Base-by-base conservation (phyloP, 2,888 invertebrate genomes). In the Lepidonotus clava region DNA sequence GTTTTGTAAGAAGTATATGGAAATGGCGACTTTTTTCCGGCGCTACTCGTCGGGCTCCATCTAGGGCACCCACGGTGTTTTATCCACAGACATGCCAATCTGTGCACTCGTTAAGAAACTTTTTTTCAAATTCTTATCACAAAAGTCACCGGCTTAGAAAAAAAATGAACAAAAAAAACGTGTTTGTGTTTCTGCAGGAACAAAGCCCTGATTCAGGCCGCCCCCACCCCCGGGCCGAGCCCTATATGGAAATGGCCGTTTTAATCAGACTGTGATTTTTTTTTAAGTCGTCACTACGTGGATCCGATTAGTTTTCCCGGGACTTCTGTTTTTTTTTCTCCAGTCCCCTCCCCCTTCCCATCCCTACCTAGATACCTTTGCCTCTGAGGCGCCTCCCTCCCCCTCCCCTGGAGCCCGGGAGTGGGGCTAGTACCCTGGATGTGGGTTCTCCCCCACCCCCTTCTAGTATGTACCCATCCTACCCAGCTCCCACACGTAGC, bases 261-360 rank as follows among this genome's bases (percentile, higher is more conserved):
- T 61, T 61, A 61, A 61, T 61, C 61, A 61, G 61, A 61, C n/a
- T 61, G 28, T 11, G 32, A 61, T 61, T 61, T 61, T 61, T 61
- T 61, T 46, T 46, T 11, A 46, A 61, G 28, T 28, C n/a, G 28
- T 18, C 24, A n/a, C 28, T 61, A 61, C 61, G 61, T 61, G 61
- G 32, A 61, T 61, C 61, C 61, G 24, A 61, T 61, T 61, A 61
- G 61, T 61, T 61, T 61, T 61, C 61, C 61, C 61, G 24, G 61
- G 61, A 61, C 61, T 28, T 28, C 8, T 6, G 11, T 61, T 28
- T n/a, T 0, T 1, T 61, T 61, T 61, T 61, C 28, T 61, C 14
- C 2, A 53, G n/a, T 1, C 53, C 21, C 53, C 53, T n/a, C 53
- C 53, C 53, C 53, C n/a, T n/a, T n/a, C n/a, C n/a, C n/a, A n/a